Evolutionary conservation across 2,113 vertebrate genomes (phyloP), one percentile per base, ranked within the genome.

Genomic region (Lophius piscatorius): DNA sequence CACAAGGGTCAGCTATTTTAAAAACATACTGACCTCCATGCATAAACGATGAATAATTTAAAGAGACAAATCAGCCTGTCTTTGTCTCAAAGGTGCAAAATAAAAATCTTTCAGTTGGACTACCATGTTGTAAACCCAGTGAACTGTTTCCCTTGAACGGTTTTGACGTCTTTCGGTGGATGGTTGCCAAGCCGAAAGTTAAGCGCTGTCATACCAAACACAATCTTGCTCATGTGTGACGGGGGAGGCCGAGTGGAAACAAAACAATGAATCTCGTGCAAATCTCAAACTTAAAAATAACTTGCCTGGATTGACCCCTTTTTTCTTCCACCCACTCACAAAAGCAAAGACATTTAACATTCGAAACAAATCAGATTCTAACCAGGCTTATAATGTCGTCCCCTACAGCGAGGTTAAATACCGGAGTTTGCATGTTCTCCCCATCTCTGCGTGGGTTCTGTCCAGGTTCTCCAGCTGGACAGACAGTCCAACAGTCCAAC

Each of bases 191-290:
- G 42, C 51, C 1, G 38, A 80, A 70, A 74, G 64, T 63, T 67
- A 82, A 56, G 36, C 13, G 22, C 72, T 55, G 70, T 52, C 23
- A 9, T 55, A 74, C 56, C 68, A 44, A 63, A 74, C 60, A 63
- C 56, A 20, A 46, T 60, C 29, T 57, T 49, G 57, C 60, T 69
- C 39, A 40, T 63, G 57, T 76, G 73, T 79, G 72, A 76, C 51
- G 48, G 31, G 20, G 17, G 63, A 78, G 54, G 58, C 52, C 34
- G 11, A 59, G 80, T 47, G 63, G 72, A 76, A 76, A 76, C 64
- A 70, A 72, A n/a, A 70, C 57, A 57, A 51, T 1, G 2, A 35
- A 63, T 56, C 33, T 29, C 66, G 29, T 42, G 26, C 16, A 66
- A 59, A 70, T 28, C 36, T 34, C 55, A 49, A 47, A 50, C 46